A percentile compares a stretch with the other conserved stretches of the same genome.
These are phyloP conservation scores for Aphelocoma californica DNA, from an alignment of 2,797 vertebrate genomes.

Conservation along the genomic window DNA sequence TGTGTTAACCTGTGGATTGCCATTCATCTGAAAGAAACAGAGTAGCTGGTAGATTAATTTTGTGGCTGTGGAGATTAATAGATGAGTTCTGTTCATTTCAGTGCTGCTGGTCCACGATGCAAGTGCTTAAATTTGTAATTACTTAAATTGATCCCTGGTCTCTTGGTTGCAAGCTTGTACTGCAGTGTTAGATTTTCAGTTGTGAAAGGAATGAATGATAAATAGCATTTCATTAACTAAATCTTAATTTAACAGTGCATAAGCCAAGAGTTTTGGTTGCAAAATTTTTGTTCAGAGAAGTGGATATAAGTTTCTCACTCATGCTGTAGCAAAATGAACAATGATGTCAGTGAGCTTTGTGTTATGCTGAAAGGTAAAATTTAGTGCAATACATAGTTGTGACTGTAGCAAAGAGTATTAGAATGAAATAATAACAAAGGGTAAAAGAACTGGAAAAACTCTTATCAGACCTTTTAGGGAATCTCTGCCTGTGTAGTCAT, in stretches of 20 bases:
- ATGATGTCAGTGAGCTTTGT: not conserved
- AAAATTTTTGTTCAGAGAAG: not conserved
- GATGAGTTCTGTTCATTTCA: not conserved
- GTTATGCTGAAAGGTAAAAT: not conserved
- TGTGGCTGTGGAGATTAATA: not conserved
- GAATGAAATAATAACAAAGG: not conserved
- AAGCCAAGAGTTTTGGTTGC: not conserved
- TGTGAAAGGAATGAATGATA: not conserved
- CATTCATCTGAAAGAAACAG: not conserved
- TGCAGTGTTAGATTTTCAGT: not conserved
- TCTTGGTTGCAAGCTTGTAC: not conserved
- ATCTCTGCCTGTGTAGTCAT: not conserved
- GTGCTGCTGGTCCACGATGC: not conserved
- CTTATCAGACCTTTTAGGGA: not conserved
- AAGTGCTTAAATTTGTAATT: not conserved
- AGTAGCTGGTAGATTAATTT: not conserved
- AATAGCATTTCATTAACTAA: not conserved
- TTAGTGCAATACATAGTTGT: not conserved
- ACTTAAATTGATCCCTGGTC: not conserved
- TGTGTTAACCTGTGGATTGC: not conserved
- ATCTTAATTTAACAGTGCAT: not conserved
- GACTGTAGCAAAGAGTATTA: not conserved
- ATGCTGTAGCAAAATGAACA: not conserved
- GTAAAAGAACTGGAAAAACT: not conserved
- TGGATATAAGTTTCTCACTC: not conserved